Conservation (phyloP, 2,888 invertebrate genomes). For the Sympetrum striolatum region DNA sequence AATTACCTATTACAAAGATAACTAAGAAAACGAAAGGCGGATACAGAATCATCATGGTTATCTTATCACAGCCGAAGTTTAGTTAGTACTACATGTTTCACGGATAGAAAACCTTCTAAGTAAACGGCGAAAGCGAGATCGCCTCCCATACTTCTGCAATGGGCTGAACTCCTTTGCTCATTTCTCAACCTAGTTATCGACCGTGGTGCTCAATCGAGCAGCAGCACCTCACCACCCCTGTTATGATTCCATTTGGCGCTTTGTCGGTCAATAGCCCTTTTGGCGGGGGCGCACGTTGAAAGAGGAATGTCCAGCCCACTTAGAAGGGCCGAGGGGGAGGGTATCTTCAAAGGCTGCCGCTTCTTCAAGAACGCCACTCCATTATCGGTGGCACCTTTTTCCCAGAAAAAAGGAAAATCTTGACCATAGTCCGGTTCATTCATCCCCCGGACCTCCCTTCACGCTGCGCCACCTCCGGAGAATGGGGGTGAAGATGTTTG, state of each 20-base stretch:
- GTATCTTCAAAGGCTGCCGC: background rate
- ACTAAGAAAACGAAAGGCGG: too few relatives aligned
- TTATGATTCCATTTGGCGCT: background rate
- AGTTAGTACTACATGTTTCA: too few relatives aligned
- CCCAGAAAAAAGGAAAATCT: background rate
- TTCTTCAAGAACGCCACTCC: background rate
- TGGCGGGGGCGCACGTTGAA: background rate
- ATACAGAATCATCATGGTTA: too few relatives aligned
- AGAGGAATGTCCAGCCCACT: background rate
- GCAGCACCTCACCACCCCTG: background rate
- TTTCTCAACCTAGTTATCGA: too few relatives aligned
- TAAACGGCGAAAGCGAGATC: too few relatives aligned
- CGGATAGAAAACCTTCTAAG: too few relatives aligned
- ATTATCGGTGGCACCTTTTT: background rate
- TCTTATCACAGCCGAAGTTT: too few relatives aligned
- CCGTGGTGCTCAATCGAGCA: too few relatives aligned
- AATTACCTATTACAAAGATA: too few relatives aligned
- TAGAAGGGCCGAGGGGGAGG: background rate
- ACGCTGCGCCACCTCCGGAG: background rate
- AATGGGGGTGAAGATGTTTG: background rate
- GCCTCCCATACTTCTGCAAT: too few relatives aligned
- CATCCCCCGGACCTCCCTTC: background rate
- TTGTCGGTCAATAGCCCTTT: background rate
- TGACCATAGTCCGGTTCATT: background rate
- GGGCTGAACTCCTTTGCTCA: too few relatives aligned